Conservation (phyloP, 2,113 vertebrate species). For the Perca schrenkii region DNA sequence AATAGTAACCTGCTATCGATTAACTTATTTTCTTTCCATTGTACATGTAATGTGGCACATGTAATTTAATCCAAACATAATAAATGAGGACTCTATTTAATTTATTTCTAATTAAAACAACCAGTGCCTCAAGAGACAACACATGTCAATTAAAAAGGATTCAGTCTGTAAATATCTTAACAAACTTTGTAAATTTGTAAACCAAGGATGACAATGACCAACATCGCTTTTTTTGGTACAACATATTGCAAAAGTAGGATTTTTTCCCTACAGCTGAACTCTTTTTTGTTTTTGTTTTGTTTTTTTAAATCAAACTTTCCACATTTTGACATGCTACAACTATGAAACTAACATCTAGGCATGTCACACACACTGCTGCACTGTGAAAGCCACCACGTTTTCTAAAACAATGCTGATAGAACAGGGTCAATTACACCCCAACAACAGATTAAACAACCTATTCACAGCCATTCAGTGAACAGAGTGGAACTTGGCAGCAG, state of each 20-base stretch:
- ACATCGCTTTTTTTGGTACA: background rate
- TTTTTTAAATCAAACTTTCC: conserved; percentile 1
- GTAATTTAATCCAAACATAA: background rate
- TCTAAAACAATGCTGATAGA: conserved; percentile 7
- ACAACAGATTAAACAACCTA: conserved; percentile 23
- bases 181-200: background rate
- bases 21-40: background rate
- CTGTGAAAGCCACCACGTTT: background rate
- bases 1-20: background rate
- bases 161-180: background rate
- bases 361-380: background rate
- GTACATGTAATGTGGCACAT: background rate
- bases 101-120: background rate
- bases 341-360: background rate
- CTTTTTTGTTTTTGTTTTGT: background rate
- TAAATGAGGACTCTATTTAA: background rate
- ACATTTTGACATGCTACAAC: background rate
- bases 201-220: background rate
- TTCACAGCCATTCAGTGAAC: conserved; percentile 28
- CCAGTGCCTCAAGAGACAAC: background rate
- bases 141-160: background rate
- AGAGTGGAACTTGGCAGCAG: conserved; percentile 45
- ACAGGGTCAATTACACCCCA: conserved; percentile 15
- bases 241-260: background rate
- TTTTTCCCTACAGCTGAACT: background rate